phyloP scores from a whole-genome alignment of 2,888 invertebrate species.

The Mythimna impura region DNA sequence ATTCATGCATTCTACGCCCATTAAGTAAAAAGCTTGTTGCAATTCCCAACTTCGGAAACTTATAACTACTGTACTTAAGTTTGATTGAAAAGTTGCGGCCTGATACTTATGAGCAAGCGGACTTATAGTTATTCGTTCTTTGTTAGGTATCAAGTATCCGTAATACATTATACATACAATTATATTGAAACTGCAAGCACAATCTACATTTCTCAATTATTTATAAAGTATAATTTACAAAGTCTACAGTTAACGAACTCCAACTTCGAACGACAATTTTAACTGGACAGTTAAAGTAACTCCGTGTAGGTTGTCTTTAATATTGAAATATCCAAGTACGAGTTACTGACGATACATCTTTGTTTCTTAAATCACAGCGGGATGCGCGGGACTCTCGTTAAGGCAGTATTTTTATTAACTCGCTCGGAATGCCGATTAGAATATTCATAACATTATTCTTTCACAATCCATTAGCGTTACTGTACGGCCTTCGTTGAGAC shows the following conservation, averaged over 20 bases:
- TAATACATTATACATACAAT: conserved; percentile 49
- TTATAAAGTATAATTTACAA: too few species aligned
- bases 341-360: conserved; percentile 82
- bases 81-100: conserved; percentile 71
- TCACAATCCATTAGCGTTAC: conserved; percentile 80
- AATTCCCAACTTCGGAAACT: conserved; percentile 70
- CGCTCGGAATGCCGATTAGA: conserved; percentile 85
- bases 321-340: conserved; percentile 76
- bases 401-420: conserved; percentile 88
- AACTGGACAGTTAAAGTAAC: conserved; percentile 51
- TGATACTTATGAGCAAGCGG: conserved; percentile 60
- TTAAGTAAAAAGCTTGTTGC: conserved; percentile 73
- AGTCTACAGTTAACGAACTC: conserved; percentile 46
- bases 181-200: conserved; percentile 21
- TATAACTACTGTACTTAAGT: conserved; percentile 72
- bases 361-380: conserved; percentile 87
- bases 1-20: conserved; percentile 68
- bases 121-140: conserved; percentile 42
- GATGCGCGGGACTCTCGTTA: conserved; percentile 82
- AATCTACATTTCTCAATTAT: conserved; percentile 50
- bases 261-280: conserved; percentile 47
- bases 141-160: conserved; percentile 36
- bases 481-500: conserved; percentile 64
- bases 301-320: conserved; percentile 66
- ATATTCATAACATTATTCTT: conserved; percentile 85